Base-by-base conservation (phyloP, 2,888 invertebrate species). In the Cylloceria caligata region DNA sequence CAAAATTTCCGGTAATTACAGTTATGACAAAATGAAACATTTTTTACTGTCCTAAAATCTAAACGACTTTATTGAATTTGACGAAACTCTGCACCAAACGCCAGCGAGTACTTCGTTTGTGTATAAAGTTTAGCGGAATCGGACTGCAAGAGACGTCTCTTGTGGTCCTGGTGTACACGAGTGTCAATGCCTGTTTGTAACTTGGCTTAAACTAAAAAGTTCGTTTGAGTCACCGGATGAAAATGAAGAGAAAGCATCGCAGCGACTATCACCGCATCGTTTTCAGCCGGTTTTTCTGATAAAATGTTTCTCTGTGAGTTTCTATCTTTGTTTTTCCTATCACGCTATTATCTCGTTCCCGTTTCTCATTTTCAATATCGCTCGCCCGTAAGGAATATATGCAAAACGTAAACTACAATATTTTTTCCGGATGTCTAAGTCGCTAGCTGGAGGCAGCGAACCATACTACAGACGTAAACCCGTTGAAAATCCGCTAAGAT, bases 171-270 rank as follows among this genome's bases (percentile, higher is more conserved):
- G n/a, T n/a, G n/a, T n/a, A n/a, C n/a, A n/a, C n/a, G n/a, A n/a
- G n/a, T n/a, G n/a, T n/a, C n/a, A n/a, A n/a, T n/a, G n/a, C n/a
- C n/a, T n/a, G n/a, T n/a, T n/a, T n/a, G n/a, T n/a, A n/a, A n/a
- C n/a, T n/a, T n/a, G n/a, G 42, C 30, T 13, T 45, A 71, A 57
- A 57, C 55, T 4, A 5, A 71, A 71, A 71, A 19, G 45, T 19
- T 30, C 24, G 57, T 30, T 42, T 57, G 27, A 71, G 55, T 42
- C 71, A 57, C 57, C 13, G 42, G 30, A 62, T 71, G 13, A 19
- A n/a, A n/a, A 71, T 19, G 71, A 71, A n/a, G 71, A 71, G 71
- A 30, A 57, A 57, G 71, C 57, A 21, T 30, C 19, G n/a, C 30
- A 30, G 45, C 11, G 45, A 57, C 7, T 27, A 19, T 19, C 64